Evolutionary conservation across 2,888 invertebrate genomes (phyloP), one percentile per base, ranked within the genome.

Genomic region (Argyresthia albistria): DNA sequence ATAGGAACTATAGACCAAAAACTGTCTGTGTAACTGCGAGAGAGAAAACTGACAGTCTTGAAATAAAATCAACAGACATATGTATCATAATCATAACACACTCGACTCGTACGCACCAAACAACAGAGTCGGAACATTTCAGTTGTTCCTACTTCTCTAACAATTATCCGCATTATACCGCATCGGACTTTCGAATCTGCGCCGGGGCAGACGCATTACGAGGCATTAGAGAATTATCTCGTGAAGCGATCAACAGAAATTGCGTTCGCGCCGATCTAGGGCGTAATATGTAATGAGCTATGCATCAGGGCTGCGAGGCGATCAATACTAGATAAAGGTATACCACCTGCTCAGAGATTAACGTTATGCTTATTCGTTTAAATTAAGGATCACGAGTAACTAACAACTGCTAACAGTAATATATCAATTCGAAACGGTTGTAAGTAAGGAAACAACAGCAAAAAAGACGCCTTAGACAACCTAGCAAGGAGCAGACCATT

Each of bases 141-240:
- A 12, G 8, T 12, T 45, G 12, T 45, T 45, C 45, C 45, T 45
- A 45, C 9, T 45, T 39, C 39, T 25, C 25, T 46, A 37, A 50
- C 50, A 50, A 50, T 50, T 50, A 50, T 50, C 42, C 50, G 25
- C 39, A 49, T 35, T 37, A 45, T 45, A 37, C 14, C 48, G 16
- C 50, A 50, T 50, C 50, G 42, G 42, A 50, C 50, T 50, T 50
- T 50, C 50, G 50, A 50, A 50, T 50, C 50, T 50, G 37, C 46
- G 46, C 46, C 9, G 25, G 45, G 11, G 47, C 49, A 49, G n/a
- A 43, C 43, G 50, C 50, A 50, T 50, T 50, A 50, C 50, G 43
- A 35, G n/a, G 50, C 50, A 50, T 50, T 50, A 50, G 50, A 35
- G 35, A 50, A 50, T 50, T 50, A 50, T 50, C 50, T 37, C 9